Evolutionary conservation across 2,113 vertebrate genomes (phyloP), one percentile per base, ranked within the genome.

Genomic region (Sinocyclocheilus grahami): DNA sequence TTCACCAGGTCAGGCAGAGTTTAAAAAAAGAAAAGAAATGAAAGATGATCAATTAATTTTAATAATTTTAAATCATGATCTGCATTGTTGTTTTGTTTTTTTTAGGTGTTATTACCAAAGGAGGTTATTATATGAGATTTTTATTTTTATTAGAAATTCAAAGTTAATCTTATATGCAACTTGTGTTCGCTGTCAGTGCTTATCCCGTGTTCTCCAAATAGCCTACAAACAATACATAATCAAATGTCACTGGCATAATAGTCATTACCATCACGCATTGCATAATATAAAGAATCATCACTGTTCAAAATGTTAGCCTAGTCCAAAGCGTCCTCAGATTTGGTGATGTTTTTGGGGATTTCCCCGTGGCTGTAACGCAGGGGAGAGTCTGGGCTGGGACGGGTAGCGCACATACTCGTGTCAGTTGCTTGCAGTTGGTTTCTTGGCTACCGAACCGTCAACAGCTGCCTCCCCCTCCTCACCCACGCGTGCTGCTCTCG

Each of bases 361-460:
- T 85, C 62, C 84, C 75, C 60, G 62, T 67, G 42, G 13, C 75
- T 69, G 42, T 67, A 53, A 60, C 12, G 58, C 55, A 63, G 12
- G 22, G 53, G 48, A 67, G 20, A 53, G 20, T 67, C 33, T 39
- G 58, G 67, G 27, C 74, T 79, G 37, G 75, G 81, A 77, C 75
- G 53, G 82, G 18, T 22, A 69, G 76, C 51, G 51, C 33, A 48
- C 58, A 53, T 74, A 39, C 39, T 74, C 77, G 1, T 78, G 60
- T 77, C 94, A 93, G 92, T 93, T 92, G 93, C 90, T 87, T 87
- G 91, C 86, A 93, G 93, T 93, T 91, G 91, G 87, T 88, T 86
- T 87, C 87, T 87, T 89, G 91, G 91, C 90, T 87, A 90, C 92
- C 92, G 86, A 78, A 76, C 88, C 88, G 89, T 92, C 93, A 92